phyloP scores from a whole-genome alignment of 2,113 vertebrate genomes.

The Bostrychus sinensis region DNA sequence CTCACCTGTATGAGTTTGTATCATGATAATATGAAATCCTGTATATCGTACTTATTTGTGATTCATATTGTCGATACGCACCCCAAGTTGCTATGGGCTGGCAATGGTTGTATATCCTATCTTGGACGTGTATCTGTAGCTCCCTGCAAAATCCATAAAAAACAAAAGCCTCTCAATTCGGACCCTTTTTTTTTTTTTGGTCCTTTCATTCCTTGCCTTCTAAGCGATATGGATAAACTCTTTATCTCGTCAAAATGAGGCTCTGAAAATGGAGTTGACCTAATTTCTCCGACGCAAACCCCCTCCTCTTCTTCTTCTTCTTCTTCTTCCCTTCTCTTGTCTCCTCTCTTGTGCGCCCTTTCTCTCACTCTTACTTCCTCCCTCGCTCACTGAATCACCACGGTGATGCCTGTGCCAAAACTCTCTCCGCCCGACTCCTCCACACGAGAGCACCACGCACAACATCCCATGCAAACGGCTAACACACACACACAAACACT shows the following conservation, averaged over 20 bases:
- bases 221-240: slow-evolving; percentile 58
- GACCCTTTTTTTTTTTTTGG: slow-evolving; percentile 25
- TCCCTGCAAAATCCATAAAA: slow-evolving; percentile 30
- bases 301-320: slow-evolving; percentile 9
- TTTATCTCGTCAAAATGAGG: slow-evolving; percentile 63
- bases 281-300: slow-evolving; percentile 67
- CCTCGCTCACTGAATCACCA: slow-evolving; percentile 77
- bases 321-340: slow-evolving; percentile 27
- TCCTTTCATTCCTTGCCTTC: slow-evolving; percentile 32
- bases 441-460: slow-evolving; percentile 59
- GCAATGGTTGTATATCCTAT: slow-evolving; percentile 21
- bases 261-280: slow-evolving; percentile 76
- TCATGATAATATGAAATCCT: no score
- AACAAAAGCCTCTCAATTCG: slow-evolving; percentile 30
- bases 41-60: neutral
- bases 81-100: slow-evolving; percentile 13
- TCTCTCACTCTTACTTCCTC: slow-evolving; percentile 52
- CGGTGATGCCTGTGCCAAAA: slow-evolving; percentile 72
- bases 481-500: slow-evolving; percentile 31
- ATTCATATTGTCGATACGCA: neutral
- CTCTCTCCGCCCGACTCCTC: slow-evolving; percentile 69
- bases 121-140: slow-evolving; percentile 18
- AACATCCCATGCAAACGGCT: slow-evolving; percentile 42
- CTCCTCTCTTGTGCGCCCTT: slow-evolving; percentile 38
- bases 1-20: no score